Evolutionary conservation across 2,797 vertebrate genomes (phyloP).

Genomic region (Sphenodon punctatus): DNA sequence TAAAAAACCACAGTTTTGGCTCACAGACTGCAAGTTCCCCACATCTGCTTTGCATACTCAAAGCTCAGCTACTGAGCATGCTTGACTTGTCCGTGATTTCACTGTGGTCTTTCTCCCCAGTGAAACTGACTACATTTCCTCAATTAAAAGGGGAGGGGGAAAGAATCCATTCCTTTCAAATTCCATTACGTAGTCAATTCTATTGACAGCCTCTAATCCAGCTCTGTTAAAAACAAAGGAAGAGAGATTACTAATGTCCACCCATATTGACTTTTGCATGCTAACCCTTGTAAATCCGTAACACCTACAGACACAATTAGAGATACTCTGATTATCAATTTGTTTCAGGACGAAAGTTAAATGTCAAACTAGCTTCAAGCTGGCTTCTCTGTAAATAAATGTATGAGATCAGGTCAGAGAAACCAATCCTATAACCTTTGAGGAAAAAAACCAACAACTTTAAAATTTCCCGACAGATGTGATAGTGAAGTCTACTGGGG

Average conservation of each 20-base stretch:
- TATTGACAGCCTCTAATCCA: background rate
- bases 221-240: background rate
- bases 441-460: too few species aligned
- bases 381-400: too few species aligned
- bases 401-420: background rate
- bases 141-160: background rate
- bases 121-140: accelerated
- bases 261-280: accelerated
- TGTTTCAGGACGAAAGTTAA: background rate
- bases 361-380: background rate
- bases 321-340: accelerated
- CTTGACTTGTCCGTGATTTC: background rate
- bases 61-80: background rate
- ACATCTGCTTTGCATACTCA: too few species aligned
- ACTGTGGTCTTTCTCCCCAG: accelerated
- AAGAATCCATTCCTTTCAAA: background rate
- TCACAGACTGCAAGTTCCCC: too few species aligned
- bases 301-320: background rate
- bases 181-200: background rate
- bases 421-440: background rate
- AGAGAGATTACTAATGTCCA: accelerated
- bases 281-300: background rate
- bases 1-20: too few species aligned
- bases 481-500: too few species aligned
- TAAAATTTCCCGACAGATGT: too few species aligned